Percentiles rank a stretch among this genome's conserved stretches.
These are phyloP conservation scores for Heteropelma amictum DNA, from an alignment of 2,888 invertebrate genomes.

Conservation along the genomic window DNA sequence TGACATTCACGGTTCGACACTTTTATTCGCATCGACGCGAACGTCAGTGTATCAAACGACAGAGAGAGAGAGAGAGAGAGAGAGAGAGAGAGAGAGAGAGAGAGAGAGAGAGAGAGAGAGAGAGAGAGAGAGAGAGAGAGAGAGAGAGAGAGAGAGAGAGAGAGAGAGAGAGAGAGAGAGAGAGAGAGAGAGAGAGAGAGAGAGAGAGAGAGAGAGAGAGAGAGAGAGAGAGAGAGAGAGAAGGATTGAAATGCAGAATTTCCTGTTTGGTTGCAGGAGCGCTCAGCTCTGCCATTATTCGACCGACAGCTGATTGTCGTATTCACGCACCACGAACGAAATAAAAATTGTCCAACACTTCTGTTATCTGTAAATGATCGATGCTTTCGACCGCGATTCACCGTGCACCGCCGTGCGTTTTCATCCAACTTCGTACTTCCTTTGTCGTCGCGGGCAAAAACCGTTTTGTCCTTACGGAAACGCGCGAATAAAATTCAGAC, in stretches of 20 bases:
- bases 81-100: not conserved
- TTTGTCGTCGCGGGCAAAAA: no score
- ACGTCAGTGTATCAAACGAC: not conserved
- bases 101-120: slow-evolving; percentile 6
- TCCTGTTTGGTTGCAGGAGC: no score
- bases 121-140: slow-evolving; percentile 1
- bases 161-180: not conserved
- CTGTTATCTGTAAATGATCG: no score
- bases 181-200: not conserved
- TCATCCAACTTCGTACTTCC: no score
- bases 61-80: not conserved
- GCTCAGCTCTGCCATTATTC: no score
- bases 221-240: not conserved
- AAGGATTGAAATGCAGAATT: not conserved
- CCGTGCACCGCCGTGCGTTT: no score
- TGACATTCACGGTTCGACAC: slow-evolving; percentile 27
- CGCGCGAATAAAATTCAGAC: no score
- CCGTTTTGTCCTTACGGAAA: no score
- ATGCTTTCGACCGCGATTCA: no score
- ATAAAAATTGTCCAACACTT: no score
- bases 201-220: not conserved
- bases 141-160: not conserved
- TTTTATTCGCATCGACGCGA: slow-evolving; percentile 17
- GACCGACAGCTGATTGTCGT: no score
- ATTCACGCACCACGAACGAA: no score